Evolutionary conservation across 2,888 invertebrate genomes (phyloP), one percentile per base, ranked within the genome.

Genomic region (Metacarcinus magister): DNA sequence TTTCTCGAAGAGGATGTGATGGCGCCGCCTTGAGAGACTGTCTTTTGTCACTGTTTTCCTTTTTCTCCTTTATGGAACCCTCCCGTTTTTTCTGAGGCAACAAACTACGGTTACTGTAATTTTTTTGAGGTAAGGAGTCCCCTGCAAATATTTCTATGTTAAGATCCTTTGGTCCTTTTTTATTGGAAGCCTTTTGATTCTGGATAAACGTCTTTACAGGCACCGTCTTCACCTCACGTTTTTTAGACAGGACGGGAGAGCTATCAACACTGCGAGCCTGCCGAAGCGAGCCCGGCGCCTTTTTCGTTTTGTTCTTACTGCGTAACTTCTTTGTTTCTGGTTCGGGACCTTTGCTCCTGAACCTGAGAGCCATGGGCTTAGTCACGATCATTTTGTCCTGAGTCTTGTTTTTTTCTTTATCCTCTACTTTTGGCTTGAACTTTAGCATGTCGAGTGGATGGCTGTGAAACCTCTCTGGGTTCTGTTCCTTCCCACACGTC

Each of bases 401-500:
- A 43, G 54, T 54, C 82, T 94, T 95, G 75, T 87, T 98, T 96
- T 98, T 98, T 91, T 93, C 48, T 44, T 95, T 94, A 87, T 96
- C 97, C 90, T 95, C 96, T 54, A 19, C 91, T 19, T 95, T 94
- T 16, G 96, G 89, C 75, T 97, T 96, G 54, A 95, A 96, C 94
- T 96, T 96, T 13, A 93, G 94, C 93, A 95, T 95, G 94, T 97
- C 95, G 48, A 94, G 95, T 1, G 98, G 98, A 97, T 98, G 98
- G 97, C 98, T 98, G 97, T 98, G 98, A 96, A 98, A 98, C 23
- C 98, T 97, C 97, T 98, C 98, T 0, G 98, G 98, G 96, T 98
- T 98, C 97, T 98, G 98, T 1, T 98, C 98, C 39, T 98, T 98
- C 1, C 98, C 98, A 97, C 98, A 98, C 43, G 97, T 96, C 60